These are phyloP conservation scores for Sinocyclocheilus rhinocerous DNA, from an alignment of 2,113 vertebrate species.

Conservation along the genomic window DNA sequence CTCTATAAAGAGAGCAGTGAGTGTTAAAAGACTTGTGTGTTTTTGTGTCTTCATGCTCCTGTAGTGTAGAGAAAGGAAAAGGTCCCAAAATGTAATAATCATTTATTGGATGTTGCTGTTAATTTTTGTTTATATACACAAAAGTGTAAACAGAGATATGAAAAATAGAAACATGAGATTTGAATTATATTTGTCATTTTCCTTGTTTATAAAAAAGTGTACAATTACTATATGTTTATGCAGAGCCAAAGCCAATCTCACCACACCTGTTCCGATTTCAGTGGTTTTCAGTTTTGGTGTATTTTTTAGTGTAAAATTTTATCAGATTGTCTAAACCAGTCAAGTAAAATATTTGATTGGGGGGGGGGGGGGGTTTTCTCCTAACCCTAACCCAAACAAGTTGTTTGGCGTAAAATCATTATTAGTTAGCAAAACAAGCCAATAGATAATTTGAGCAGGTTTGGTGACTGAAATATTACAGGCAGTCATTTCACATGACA, in stretches of 20 bases:
- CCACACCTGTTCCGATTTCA: not conserved
- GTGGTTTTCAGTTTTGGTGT: too few species aligned
- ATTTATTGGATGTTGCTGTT: not conserved
- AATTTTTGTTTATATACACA: not conserved
- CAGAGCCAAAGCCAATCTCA: not conserved
- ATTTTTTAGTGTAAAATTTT: too few species aligned
- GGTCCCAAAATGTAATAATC: not conserved
- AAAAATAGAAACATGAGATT: not conserved
- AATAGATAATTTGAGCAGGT: not conserved
- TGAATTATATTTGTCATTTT: not conserved
- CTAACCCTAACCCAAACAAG: too few species aligned
- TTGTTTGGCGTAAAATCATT: not conserved
- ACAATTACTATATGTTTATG: not conserved
- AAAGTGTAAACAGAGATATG: not conserved
- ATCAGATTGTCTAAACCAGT: too few species aligned
- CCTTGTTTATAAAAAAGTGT: slow-evolving; percentile 3
- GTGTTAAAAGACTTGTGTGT: not conserved
- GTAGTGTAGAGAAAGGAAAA: not conserved
- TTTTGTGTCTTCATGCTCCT: not conserved
- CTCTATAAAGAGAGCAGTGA: not conserved
- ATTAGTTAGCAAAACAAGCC: not conserved
- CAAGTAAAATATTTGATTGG: not conserved
- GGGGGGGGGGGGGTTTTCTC: too few species aligned
- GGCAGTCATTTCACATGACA: not conserved
- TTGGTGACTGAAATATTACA: not conserved